Percentiles rank a stretch among this genome's conserved stretches.
Conservation (phyloP, 2,888 invertebrate species). For the Nasonovia ribisnigri region DNA sequence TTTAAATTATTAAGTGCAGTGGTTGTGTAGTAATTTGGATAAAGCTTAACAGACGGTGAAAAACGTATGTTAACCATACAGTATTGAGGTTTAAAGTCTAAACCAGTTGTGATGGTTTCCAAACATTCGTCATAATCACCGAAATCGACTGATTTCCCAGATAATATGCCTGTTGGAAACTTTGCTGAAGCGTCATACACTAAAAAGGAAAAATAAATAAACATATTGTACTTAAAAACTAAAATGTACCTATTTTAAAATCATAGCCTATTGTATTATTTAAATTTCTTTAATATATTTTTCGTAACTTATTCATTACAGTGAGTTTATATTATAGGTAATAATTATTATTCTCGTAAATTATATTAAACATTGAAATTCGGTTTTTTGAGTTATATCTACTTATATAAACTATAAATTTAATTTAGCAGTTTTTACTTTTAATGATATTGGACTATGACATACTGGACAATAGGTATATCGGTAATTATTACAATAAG, state of each 20-base stretch:
- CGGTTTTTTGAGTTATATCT: neutral
- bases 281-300: neutral
- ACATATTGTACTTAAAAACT: neutral
- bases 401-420: too few relatives aligned
- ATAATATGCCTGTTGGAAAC: slow-evolving; percentile 66
- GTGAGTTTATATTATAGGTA: neutral
- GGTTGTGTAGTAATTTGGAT: slow-evolving; percentile 23
- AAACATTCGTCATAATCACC: slow-evolving; percentile 67
- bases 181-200: slow-evolving; percentile 67
- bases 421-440: neutral
- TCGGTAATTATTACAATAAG: neutral
- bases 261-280: neutral
- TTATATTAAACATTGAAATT: neutral
- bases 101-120: slow-evolving; percentile 39
- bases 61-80: slow-evolving; percentile 66
- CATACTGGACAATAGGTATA: neutral
- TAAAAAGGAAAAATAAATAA: slow-evolving; percentile 29
- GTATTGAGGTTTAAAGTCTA: slow-evolving; percentile 66
- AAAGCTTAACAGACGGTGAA: slow-evolving; percentile 23
- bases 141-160: slow-evolving; percentile 66
- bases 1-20: neutral
- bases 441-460: neutral
- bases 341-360: neutral
- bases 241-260: neutral
- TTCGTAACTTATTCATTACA: neutral